Base-by-base conservation (phyloP, 2,797 vertebrate genomes). In the Siniperca scherzeri region DNA sequence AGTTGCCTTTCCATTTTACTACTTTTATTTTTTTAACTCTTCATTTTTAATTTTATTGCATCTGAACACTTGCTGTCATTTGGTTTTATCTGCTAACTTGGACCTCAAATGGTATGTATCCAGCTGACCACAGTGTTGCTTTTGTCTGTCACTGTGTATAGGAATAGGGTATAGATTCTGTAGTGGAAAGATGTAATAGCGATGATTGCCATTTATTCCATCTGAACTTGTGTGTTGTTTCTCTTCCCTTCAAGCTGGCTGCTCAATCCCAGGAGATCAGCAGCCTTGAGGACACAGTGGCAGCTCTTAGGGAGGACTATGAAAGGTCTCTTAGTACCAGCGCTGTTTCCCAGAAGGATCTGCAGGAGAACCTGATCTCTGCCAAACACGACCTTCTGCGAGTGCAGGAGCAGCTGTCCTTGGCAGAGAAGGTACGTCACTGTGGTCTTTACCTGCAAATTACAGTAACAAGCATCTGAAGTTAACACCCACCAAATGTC, bases 311-410 rank as follows among this genome's bases (percentile, higher is more conserved):
- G 91, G 95, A 94, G 27, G 97, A 98, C 92, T 98, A 98, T 85
- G 96, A 99, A 92, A 97, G 96, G 90, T 96, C 97, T 38, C 90
- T 98, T 60, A 96, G 84, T 7, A 94, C 96, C 86, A 97, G 92
- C 59, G 94, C 95, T 14, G 95, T 95, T 77, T 97, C 95, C 64
- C 96, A 98, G 74, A 98, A 97, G 91, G 96, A 96, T 77, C 93
- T 99, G 93, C 97, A 99, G 90, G 96, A 99, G 64, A 96, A 96
- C 91, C 95, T 99, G 66, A 93, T 96, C 17, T 94, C 96, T 1
- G 96, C 98, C 75, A 99, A 98, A 86, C 98, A 99, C 0, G 97
- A 99, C 46, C 95, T 99, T 7, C 96, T 99, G 61, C 96, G 95
- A 85, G 96, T 98, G 74, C 97, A 97, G 92, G 97, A 99, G 81